phyloP scores from a whole-genome alignment of 1,140 invertebrate species.

The Drosophila santomea region DNA sequence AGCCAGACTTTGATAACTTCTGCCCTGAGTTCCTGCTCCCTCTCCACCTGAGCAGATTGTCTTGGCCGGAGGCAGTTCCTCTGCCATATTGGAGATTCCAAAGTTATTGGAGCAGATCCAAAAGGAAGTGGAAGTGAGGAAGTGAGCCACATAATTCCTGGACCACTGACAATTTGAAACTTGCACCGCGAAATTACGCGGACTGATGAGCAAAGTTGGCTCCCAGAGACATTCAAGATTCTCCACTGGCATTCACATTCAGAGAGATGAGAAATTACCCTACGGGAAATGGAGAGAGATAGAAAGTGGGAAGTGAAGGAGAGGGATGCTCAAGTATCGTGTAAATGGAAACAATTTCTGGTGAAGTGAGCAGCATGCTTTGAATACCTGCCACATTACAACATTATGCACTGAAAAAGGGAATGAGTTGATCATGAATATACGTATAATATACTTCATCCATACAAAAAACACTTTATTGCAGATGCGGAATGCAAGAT shows the following conservation, averaged over 20 bases:
- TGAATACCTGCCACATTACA: slow-evolving; percentile 10
- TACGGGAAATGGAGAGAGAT: slow-evolving; percentile 8
- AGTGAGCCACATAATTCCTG: slow-evolving; percentile 44
- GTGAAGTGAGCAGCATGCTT: slow-evolving; percentile 34
- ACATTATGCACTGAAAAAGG: background rate
- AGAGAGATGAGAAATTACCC: slow-evolving; percentile 43
- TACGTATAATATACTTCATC: background rate
- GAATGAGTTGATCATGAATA: background rate
- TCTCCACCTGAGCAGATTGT: slow-evolving; percentile 56
- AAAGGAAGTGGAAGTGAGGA: background rate
- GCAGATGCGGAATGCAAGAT: too few species aligned
- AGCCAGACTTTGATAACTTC: slow-evolving; percentile 8
- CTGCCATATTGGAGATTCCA: slow-evolving; percentile 11
- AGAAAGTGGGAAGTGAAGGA: background rate
- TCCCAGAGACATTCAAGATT: slow-evolving; percentile 35
- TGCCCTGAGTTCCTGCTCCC: background rate
- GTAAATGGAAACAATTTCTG: slow-evolving; percentile 63
- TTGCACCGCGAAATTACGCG: slow-evolving; percentile 66
- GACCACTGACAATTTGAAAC: slow-evolving; percentile 68
- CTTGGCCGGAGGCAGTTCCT: slow-evolving; percentile 46
- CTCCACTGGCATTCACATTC: slow-evolving; percentile 26
- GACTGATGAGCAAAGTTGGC: slow-evolving; percentile 73
- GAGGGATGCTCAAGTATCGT: slow-evolving; percentile 52
- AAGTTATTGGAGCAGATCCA: background rate
- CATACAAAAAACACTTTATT: too few species aligned